A percentile compares a stretch with the other conserved stretches of the same genome.
Conservation (phyloP, 2,888 invertebrate genomes). For the Lepeophtheirus nordmannii region DNA sequence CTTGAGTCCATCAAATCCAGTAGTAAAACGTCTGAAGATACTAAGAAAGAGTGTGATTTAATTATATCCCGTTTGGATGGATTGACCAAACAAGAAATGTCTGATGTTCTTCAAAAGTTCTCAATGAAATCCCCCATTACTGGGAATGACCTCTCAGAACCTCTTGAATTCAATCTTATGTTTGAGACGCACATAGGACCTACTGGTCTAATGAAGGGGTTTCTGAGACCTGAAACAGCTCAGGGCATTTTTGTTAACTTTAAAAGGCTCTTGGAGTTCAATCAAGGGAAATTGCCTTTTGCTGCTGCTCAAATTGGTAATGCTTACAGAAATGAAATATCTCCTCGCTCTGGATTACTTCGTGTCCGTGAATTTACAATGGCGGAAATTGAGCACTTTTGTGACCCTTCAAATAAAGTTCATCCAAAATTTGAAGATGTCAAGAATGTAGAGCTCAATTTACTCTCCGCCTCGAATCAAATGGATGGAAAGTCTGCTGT, state of each 20-base stretch:
- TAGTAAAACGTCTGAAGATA: slow-evolving; percentile 57
- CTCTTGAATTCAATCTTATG: slow-evolving; percentile 98
- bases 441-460: slow-evolving; percentile 53
- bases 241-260: slow-evolving; percentile 99
- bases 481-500: slow-evolving; percentile 86
- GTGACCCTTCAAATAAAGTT: slow-evolving; percentile 70
- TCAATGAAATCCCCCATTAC: slow-evolving; percentile 88
- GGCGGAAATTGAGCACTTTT: slow-evolving; percentile 99
- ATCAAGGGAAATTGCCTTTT: slow-evolving; percentile 87
- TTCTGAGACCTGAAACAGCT: slow-evolving; percentile 92
- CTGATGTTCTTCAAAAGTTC: slow-evolving; percentile 62
- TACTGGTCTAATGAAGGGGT: slow-evolving; percentile 70
- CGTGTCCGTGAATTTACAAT: slow-evolving; percentile 92
- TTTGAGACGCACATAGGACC: slow-evolving; percentile 96
- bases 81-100: slow-evolving; percentile 56
- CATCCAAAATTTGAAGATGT: slow-evolving; percentile 76
- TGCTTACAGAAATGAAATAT: slow-evolving; percentile 97
- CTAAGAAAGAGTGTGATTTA: slow-evolving; percentile 56
- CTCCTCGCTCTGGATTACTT: slow-evolving; percentile 85
- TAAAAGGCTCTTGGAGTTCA: slow-evolving; percentile 88
- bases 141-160: slow-evolving; percentile 83
- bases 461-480: slow-evolving; percentile 92
- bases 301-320: slow-evolving; percentile 98
- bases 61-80: slow-evolving; percentile 50
- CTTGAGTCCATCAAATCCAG: slow-evolving; percentile 60